Conservation (phyloP, 2,113 vertebrate genomes). For the Nerophis lumbriciformis region DNA sequence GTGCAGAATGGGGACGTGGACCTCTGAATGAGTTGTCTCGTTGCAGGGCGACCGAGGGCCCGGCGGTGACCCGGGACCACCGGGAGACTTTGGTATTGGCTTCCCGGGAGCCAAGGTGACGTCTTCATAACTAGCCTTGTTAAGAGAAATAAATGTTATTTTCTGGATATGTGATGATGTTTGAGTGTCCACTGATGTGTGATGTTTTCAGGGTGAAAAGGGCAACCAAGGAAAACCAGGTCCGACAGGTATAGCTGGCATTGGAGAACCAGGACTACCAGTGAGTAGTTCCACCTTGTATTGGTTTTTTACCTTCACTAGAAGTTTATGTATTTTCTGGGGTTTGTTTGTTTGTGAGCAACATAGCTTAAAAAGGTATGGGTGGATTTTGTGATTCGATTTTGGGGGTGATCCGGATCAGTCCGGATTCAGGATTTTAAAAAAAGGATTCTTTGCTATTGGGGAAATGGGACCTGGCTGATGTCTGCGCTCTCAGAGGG, state of each 20-base stretch:
- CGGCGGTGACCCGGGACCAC: conserved; percentile 72
- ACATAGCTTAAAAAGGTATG: no score
- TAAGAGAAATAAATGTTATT: not conserved
- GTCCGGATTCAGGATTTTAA: no score
- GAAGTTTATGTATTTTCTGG: no score
- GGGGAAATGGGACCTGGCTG: no score
- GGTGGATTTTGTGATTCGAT: no score
- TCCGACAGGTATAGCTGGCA: conserved; percentile 66
- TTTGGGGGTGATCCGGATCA: no score
- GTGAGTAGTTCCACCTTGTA: conserved; percentile 66
- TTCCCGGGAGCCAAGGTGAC: conserved; percentile 85
- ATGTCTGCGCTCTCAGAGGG: no score
- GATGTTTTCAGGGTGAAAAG: conserved; percentile 74
- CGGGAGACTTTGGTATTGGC: conserved; percentile 74
- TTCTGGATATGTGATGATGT: not conserved
- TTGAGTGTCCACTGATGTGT: not conserved
- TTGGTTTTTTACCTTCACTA: no score
- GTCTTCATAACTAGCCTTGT: not conserved
- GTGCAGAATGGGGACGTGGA: no score
- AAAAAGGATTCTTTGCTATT: no score
- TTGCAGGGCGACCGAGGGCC: conserved; percentile 71
- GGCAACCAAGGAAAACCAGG: conserved; percentile 78
- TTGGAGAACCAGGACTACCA: conserved; percentile 77
- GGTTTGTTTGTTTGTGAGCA: no score
- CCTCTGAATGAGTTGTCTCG: not conserved